Percentiles rank a stretch among this genome's conserved stretches.
Conservation (phyloP, 2,888 invertebrate species). For the Ecliptopera silaceata region DNA sequence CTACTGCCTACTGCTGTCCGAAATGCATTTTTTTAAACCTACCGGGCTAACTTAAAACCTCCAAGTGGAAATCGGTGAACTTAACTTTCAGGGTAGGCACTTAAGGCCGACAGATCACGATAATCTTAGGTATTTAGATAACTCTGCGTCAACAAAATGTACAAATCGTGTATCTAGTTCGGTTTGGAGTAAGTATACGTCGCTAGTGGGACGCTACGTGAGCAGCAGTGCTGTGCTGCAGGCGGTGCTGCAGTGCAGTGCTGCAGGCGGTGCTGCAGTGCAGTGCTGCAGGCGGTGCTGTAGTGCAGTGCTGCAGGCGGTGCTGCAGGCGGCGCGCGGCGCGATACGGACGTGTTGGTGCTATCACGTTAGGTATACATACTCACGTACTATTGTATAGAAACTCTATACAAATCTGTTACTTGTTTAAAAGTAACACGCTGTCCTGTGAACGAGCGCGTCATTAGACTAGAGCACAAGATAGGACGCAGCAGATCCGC, state of each 20-base stretch:
- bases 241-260: too few species aligned
- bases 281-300: too few species aligned
- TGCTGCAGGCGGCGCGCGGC: background rate
- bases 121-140: background rate
- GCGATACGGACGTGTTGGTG: slow-evolving; percentile 19
- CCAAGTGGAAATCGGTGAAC: background rate
- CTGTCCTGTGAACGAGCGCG: too few species aligned
- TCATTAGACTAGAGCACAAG: too few species aligned
- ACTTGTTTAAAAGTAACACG: background rate
- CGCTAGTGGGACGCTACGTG: background rate
- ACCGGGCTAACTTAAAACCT: too few species aligned
- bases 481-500: too few species aligned
- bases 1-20: too few species aligned
- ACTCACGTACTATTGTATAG: background rate
- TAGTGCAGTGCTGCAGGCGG: too few species aligned
- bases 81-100: background rate
- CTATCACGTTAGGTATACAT: slow-evolving; percentile 10
- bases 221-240: too few species aligned
- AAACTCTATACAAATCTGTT: background rate
- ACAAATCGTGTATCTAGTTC: slow-evolving; percentile 7
- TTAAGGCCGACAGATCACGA: background rate
- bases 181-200: background rate
- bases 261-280: too few species aligned
- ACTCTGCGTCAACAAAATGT: slow-evolving; percentile 14
- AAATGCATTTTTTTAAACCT: too few species aligned